phyloP scores from a whole-genome alignment of 2,888 invertebrate species.

The Phyto melanocephala region DNA sequence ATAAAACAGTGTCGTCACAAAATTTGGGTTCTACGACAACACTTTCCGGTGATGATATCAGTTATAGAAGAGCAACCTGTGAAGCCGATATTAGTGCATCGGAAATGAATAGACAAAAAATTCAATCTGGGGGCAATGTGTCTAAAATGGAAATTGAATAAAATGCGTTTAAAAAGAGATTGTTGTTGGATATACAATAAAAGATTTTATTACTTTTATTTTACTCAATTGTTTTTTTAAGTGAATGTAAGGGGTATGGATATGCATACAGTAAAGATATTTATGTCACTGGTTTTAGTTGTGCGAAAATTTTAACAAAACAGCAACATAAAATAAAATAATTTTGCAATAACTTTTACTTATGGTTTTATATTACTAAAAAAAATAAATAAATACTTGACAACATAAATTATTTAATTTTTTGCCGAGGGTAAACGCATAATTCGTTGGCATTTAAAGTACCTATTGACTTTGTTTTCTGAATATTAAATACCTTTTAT shows the following conservation, averaged over 20 bases:
- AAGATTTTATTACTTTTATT: background rate
- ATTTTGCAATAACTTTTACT: too few relatives aligned
- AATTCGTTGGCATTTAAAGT: too few relatives aligned
- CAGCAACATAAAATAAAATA: too few relatives aligned
- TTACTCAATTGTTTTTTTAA: too few relatives aligned
- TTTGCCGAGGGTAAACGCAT: too few relatives aligned
- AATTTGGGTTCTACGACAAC: conserved; percentile 54
- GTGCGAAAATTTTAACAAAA: background rate
- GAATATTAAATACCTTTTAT: too few relatives aligned
- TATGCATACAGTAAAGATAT: too few relatives aligned
- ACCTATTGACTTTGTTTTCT: too few relatives aligned
- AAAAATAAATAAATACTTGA: too few relatives aligned
- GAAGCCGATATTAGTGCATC: background rate
- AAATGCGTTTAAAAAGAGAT: conserved; percentile 15
- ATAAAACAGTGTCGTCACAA: conserved; percentile 72
- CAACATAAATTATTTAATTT: too few relatives aligned
- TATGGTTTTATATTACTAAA: too few relatives aligned
- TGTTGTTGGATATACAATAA: conserved; percentile 6
- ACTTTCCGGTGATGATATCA: conserved; percentile 53
- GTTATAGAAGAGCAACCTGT: conserved; percentile 10
- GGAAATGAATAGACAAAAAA: conserved; percentile 39
- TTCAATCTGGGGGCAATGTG: conserved; percentile 47
- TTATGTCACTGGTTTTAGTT: background rate
- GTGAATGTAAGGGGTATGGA: too few relatives aligned
- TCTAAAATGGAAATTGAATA: conserved; percentile 67